Evolutionary conservation across 2,113 vertebrate species (phyloP).

Genomic region (Xiphias gladius): DNA sequence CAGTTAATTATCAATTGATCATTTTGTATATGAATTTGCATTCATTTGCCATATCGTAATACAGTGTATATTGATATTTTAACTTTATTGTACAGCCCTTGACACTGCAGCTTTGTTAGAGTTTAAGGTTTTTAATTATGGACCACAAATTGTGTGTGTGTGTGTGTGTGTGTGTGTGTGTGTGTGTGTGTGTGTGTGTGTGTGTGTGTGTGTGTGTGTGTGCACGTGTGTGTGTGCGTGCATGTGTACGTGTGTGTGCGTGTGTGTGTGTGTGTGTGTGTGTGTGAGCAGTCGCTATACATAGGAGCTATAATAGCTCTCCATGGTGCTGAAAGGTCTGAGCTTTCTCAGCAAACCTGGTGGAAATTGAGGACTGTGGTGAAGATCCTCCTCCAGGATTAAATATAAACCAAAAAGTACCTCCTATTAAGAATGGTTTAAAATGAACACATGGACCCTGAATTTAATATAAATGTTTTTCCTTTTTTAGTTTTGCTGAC

Average conservation of each 20-base stretch:
- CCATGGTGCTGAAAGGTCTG: slow-evolving; percentile 55
- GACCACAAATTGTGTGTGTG: not conserved
- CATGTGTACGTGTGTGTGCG: no score
- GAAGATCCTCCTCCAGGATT: not conserved
- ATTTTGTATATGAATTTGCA: not conserved
- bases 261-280: not conserved
- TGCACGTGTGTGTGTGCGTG: no score
- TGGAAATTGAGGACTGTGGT: not conserved
- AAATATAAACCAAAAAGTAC: not conserved
- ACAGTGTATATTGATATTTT: not conserved
- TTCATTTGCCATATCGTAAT: not conserved
- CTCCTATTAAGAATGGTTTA: not conserved
- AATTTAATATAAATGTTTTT: not conserved
- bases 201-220: no score
- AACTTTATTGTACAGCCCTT: not conserved
- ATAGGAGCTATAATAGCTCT: slow-evolving; percentile 30
- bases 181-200: no score
- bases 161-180: no score
- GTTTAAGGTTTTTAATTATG: not conserved
- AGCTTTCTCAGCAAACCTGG: not conserved
- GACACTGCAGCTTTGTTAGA: not conserved
- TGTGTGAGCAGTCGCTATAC: not conserved
- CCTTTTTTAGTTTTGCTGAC: no score
- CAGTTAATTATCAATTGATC: not conserved
- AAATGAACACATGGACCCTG: not conserved